Base-by-base conservation (phyloP, 2,797 vertebrate genomes). In the Eptatretus atami region DNA sequence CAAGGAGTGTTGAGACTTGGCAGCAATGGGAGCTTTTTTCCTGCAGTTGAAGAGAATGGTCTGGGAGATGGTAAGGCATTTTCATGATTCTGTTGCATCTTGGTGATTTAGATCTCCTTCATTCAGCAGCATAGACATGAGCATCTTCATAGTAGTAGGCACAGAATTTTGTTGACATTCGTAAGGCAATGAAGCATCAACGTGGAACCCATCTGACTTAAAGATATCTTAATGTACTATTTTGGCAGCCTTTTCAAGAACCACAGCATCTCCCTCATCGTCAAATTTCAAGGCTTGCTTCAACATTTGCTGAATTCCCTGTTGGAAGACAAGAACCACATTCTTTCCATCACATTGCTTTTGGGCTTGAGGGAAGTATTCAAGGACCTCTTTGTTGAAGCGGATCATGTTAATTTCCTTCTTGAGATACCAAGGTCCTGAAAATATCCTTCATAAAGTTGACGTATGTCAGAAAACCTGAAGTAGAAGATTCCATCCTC, bases 241-340 rank as follows among this genome's bases (percentile, higher is more conserved):
- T 19, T 19, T 19, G 19, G 19, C 19, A 19, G 19, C 19, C 19
- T 19, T 19, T 19, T 19, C 19, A 19, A 19, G 19, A 19, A 19
- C 19, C 19, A 19, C 19, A 19, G 19, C 19, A 19, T 19, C 19
- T 19, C 19, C 19, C 19, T 19, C 2, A 2, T 19, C 19, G 2
- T 19, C 19, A 19, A 19, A 19, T 19, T 19, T 19, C 19, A 19
- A 19, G 19, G 19, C 19, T 19, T 19, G 19, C 19, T 19, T 60
- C 55, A 60, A 60, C 55, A 60, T 60, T 60, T 60, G 55, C 55
- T 60, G 55, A 15, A 60, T 60, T 60, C 11, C 55, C 55, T 60
- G 55, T 24, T 60, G 55, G 55, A 60, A 60, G 24, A 60, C 55
- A 60, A 60, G 55, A 60, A 60, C 55, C 15, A 24, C 55, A 24